Conservation (phyloP, 2,113 vertebrate species). For the Chlamydotis undulata region DNA sequence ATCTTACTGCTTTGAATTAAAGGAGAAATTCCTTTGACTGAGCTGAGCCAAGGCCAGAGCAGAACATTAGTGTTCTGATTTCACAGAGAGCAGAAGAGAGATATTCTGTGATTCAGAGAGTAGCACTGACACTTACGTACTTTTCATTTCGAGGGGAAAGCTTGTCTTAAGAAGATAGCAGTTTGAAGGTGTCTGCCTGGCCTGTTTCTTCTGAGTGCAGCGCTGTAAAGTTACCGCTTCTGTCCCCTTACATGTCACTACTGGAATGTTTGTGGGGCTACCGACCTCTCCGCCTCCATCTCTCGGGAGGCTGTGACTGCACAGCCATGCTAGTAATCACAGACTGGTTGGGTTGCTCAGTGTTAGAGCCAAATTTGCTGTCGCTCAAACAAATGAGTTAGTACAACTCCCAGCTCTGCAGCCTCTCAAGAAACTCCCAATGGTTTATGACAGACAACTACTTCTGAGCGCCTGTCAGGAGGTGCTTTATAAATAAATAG, state of each 20-base stretch:
- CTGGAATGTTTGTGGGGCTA: not conserved
- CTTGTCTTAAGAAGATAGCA: not conserved
- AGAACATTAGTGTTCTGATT: not conserved
- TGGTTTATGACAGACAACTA: not conserved
- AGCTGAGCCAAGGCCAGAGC: not conserved
- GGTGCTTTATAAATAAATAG: not conserved
- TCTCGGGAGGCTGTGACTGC: not conserved
- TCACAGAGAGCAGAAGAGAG: not conserved
- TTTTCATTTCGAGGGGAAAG: not conserved
- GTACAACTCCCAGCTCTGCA: not conserved
- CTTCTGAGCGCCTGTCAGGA: not conserved
- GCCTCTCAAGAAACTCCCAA: not conserved
- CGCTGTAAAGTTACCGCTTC: rapidly evolving
- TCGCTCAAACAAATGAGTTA: not conserved
- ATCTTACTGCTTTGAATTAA: not conserved
- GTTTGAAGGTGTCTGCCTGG: not conserved
- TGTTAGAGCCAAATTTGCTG: not conserved
- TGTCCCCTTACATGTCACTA: rapidly evolving
- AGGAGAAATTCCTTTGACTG: not conserved
- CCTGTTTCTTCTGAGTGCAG: not conserved
- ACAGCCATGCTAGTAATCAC: not conserved
- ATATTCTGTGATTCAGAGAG: not conserved
- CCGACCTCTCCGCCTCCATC: rapidly evolving
- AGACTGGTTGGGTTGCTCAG: not conserved
- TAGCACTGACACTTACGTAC: rapidly evolving